phyloP scores from a whole-genome alignment of 1,140 invertebrate genomes.

The Heterodera carotae region DNA sequence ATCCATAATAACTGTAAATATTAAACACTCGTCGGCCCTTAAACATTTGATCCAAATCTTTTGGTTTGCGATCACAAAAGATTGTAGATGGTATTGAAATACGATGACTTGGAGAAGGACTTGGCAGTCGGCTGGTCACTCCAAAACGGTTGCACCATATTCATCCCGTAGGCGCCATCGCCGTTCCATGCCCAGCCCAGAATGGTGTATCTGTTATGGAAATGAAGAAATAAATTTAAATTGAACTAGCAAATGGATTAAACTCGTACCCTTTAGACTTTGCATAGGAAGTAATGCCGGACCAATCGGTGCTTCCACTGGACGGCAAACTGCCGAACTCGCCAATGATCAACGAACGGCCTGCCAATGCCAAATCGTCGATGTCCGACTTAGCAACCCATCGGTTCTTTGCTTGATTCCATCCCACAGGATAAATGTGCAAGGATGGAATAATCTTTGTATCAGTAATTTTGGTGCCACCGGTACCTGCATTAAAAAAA shows the following conservation, averaged over 20 bases:
- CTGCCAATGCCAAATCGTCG: background rate
- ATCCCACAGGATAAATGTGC: background rate
- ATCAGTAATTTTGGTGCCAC: background rate
- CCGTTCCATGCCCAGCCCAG: slow-evolving; percentile 14
- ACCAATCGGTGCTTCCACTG: background rate
- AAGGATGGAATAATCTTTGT: background rate
- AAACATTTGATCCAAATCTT: too few relatives aligned
- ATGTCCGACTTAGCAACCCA: background rate
- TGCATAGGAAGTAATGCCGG: background rate
- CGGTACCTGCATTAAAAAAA: background rate
- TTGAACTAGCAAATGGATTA: too few relatives aligned
- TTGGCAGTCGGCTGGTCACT: background rate
- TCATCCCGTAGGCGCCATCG: background rate
- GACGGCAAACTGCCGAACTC: slow-evolving; percentile 12
- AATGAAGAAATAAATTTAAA: too few relatives aligned
- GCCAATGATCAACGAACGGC: slow-evolving; percentile 11
- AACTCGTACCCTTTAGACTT: background rate
- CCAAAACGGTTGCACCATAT: slow-evolving; percentile 1
- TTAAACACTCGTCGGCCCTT: too few relatives aligned
- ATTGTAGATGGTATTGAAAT: slow-evolving; percentile 13
- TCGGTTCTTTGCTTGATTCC: background rate
- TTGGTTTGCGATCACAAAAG: too few relatives aligned
- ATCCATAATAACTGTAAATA: too few relatives aligned
- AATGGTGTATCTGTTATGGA: background rate
- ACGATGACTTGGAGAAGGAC: background rate